Evolutionary conservation across 1,140 invertebrate genomes (phyloP).

Genomic region (Drosophila carrolli): DNA sequence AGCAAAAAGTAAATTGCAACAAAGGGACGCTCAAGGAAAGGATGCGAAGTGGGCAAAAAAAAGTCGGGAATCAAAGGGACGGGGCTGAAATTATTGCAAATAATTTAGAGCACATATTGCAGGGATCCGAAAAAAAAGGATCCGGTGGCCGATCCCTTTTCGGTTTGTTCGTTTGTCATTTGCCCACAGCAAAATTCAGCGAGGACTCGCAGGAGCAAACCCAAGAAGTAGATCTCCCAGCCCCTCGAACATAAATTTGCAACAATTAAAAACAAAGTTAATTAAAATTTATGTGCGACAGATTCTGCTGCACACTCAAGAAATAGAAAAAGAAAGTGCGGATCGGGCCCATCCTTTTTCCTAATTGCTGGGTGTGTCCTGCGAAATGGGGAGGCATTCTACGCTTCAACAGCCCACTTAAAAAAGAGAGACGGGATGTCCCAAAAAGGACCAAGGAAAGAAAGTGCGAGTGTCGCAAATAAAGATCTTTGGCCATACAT

Average conservation of each 20-base stretch:
- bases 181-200: slow-evolving; percentile 16
- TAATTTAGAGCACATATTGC: slow-evolving; percentile 82
- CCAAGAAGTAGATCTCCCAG: slow-evolving; percentile 14
- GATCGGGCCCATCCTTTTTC: slow-evolving; percentile 42
- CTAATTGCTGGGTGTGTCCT: slow-evolving; percentile 77
- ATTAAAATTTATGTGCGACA: slow-evolving; percentile 84
- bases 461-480: slow-evolving; percentile 7
- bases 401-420: slow-evolving; percentile 52
- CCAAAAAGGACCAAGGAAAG: neutral
- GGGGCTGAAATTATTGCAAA: slow-evolving; percentile 77
- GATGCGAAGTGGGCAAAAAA: slow-evolving; percentile 32
- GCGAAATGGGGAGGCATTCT: slow-evolving; percentile 30
- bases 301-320: slow-evolving; percentile 59
- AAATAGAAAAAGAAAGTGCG: slow-evolving; percentile 14
- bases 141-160: slow-evolving; percentile 50
- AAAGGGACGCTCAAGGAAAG: slow-evolving; percentile 61
- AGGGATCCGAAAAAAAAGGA: slow-evolving; percentile 57
- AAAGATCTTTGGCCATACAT: slow-evolving; percentile 2
- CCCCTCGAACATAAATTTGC: slow-evolving; percentile 73
- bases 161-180: slow-evolving; percentile 73
- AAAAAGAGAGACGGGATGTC: slow-evolving; percentile 17
- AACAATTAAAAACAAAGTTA: slow-evolving; percentile 83
- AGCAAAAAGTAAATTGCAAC: slow-evolving; percentile 74
- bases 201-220: slow-evolving; percentile 5
- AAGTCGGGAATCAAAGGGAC: slow-evolving; percentile 1